Conservation (phyloP, 92 coral and sea anemone species). For the Zoanthus solanderi region DNA sequence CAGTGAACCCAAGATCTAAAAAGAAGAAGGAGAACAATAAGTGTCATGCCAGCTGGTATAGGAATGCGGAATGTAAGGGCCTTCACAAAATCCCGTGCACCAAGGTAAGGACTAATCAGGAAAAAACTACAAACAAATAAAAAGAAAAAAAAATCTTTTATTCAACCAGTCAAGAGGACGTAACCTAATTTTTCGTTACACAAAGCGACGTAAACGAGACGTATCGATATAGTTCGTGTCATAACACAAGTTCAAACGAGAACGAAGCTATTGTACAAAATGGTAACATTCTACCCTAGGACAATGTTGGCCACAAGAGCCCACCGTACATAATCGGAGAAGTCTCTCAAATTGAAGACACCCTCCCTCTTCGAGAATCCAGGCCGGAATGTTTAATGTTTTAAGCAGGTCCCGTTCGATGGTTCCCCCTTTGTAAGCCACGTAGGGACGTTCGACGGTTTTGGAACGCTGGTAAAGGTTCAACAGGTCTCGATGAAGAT, state of each 20-base stretch:
- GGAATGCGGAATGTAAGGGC: too few relatives aligned
- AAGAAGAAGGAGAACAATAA: too few relatives aligned
- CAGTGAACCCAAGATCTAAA: too few relatives aligned
- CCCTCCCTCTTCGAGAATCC: background rate
- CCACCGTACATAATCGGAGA: background rate
- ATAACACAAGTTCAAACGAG: background rate
- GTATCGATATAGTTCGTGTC: background rate
- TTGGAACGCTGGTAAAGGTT: background rate
- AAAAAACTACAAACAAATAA: too few relatives aligned
- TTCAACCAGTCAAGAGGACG: too few relatives aligned
- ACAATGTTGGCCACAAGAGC: background rate
- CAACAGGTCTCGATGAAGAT: background rate
- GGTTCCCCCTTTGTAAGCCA: slow-evolving; percentile 27
- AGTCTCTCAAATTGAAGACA: background rate
- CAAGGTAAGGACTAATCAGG: too few relatives aligned
- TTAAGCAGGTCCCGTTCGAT: background rate
- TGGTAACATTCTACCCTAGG: background rate
- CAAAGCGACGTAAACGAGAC: background rate
- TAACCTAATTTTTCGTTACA: background rate
- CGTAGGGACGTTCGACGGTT: background rate
- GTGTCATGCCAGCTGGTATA: too few relatives aligned
- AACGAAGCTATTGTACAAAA: background rate
- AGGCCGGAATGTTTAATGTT: background rate
- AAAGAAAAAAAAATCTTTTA: too few relatives aligned
- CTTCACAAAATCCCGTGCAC: too few relatives aligned